phyloP scores from a whole-genome alignment of 2,888 invertebrate genomes.

The Criorhina ranunculi region DNA sequence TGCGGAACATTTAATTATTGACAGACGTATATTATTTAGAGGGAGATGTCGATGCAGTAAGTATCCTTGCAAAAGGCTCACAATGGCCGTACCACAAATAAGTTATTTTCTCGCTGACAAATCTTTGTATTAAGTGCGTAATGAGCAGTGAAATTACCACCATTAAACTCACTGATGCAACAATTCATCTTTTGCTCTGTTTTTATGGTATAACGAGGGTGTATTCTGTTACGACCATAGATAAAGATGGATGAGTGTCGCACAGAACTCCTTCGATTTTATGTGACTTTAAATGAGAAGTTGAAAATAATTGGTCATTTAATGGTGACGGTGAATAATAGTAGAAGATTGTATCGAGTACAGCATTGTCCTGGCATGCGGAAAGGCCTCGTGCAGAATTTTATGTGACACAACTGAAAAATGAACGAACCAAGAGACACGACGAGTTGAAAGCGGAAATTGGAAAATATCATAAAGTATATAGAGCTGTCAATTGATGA shows the following conservation, averaged over 20 bases:
- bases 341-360: not conserved
- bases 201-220: not conserved
- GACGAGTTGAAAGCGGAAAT: constrained; percentile 40
- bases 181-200: constrained; percentile 15
- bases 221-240: not conserved
- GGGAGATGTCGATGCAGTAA: no score
- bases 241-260: not conserved
- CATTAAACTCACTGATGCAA: constrained; percentile 45
- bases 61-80: no score
- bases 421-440: not conserved
- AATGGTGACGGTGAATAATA: not conserved
- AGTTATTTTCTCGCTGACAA: constrained; percentile 7
- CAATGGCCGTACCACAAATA: not conserved
- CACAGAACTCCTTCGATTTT: not conserved
- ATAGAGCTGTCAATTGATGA: constrained; percentile 28
- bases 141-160: constrained; percentile 50
- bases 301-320: not conserved
- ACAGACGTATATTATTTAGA: constrained; percentile 5
- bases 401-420: not conserved
- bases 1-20: constrained; percentile 26
- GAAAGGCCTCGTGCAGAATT: not conserved
- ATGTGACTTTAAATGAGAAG: not conserved
- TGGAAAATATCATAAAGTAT: constrained; percentile 39
- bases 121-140: constrained; percentile 32
- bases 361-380: not conserved